A percentile compares a stretch with the other conserved stretches of the same genome.
These are phyloP conservation scores for Lissonota sp. DNA, from an alignment of 2,888 invertebrate species.

Conservation along the genomic window DNA sequence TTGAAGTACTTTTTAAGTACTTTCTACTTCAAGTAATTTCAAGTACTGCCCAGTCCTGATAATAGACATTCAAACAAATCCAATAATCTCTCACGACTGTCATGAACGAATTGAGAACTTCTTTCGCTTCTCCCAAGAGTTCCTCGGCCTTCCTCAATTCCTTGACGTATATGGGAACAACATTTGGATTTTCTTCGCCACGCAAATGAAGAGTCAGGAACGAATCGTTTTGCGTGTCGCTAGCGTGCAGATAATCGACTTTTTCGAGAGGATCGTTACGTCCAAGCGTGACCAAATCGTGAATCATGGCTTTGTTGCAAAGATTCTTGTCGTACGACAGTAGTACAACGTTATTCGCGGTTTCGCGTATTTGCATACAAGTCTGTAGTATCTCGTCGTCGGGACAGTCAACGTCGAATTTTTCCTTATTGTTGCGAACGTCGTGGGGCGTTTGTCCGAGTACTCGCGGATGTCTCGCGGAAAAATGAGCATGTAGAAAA, in stretches of 20 bases:
- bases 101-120: constrained; percentile 72
- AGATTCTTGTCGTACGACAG: constrained; percentile 82
- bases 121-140: constrained; percentile 73
- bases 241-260: constrained; percentile 74
- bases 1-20: too few relatives aligned
- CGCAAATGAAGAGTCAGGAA: constrained; percentile 54
- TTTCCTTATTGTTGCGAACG: constrained; percentile 73
- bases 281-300: constrained; percentile 76
- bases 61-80: neutral
- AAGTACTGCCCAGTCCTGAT: neutral
- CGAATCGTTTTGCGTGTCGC: constrained; percentile 62
- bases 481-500: constrained; percentile 78
- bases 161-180: constrained; percentile 59
- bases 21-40: too few relatives aligned
- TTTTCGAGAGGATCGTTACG: constrained; percentile 77
- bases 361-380: constrained; percentile 81
- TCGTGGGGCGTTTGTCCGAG: constrained; percentile 80
- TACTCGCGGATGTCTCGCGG: constrained; percentile 77
- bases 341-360: constrained; percentile 77
- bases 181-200: constrained; percentile 42
- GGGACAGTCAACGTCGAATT: constrained; percentile 78
- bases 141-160: constrained; percentile 73
- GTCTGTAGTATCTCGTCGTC: constrained; percentile 84
- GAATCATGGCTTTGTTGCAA: constrained; percentile 81
- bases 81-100: constrained; percentile 68